phyloP scores from a whole-genome alignment of 2,113 vertebrate genomes.

The Istiophorus platypterus region DNA sequence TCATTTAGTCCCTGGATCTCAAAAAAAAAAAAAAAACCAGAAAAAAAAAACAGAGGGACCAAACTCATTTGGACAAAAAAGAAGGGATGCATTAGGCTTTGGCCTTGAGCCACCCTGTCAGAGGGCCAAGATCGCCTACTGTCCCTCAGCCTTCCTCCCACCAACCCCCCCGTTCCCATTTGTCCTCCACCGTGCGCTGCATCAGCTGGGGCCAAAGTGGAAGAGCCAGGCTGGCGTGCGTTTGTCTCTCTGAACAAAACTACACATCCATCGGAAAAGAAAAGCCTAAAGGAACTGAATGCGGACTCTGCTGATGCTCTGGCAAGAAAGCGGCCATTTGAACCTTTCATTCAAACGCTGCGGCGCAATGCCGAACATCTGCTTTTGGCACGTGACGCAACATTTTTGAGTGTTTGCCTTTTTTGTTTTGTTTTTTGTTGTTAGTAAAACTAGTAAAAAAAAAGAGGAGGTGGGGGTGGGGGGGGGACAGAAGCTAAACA shows the following conservation, averaged over 20 bases:
- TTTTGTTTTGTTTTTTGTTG: constrained; percentile 21
- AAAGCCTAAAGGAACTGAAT: constrained; percentile 27
- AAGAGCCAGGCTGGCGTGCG: constrained; percentile 64
- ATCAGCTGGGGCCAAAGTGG: constrained; percentile 67
- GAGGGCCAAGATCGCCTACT: constrained; percentile 65
- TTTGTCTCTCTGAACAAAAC: constrained; percentile 34
- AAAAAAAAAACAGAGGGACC: constrained; percentile 53
- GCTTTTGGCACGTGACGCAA: constrained; percentile 12
- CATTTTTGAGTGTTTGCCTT: neutral
- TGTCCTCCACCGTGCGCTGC: constrained; percentile 55
- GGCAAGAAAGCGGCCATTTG: constrained; percentile 10
- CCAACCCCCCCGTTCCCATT: constrained; percentile 67
- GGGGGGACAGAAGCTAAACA: constrained; percentile 53
- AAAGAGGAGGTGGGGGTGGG: no score
- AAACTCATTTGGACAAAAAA: constrained; percentile 76
- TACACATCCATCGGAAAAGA: constrained; percentile 29
- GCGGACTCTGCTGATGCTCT: constrained; percentile 9
- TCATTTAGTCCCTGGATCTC: constrained; percentile 56
- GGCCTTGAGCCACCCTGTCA: constrained; percentile 85
- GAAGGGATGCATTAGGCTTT: constrained; percentile 83
- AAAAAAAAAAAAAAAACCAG: constrained; percentile 22
- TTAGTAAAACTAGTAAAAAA: constrained; percentile 32
- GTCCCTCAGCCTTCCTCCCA: constrained; percentile 56
- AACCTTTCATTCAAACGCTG: constrained; percentile 26
- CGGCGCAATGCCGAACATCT: constrained; percentile 20